A percentile compares a stretch with the other conserved stretches of the same genome.
These are phyloP conservation scores for Coregonus suidteri DNA, from an alignment of 2,797 vertebrate species.

Conservation along the genomic window DNA sequence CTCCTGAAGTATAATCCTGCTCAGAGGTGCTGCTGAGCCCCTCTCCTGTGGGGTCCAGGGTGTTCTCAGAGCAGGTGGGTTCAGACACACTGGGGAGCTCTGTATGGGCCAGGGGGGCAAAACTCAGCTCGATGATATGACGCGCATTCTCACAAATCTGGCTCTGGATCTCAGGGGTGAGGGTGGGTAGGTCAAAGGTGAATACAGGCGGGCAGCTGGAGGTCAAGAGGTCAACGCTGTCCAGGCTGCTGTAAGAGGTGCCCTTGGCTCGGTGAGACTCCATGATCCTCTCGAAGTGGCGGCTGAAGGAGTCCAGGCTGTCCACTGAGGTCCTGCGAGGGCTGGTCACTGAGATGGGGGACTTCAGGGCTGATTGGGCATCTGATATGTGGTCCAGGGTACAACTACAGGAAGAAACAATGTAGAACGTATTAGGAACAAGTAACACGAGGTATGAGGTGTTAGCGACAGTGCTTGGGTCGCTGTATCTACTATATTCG, in stretches of 20 bases:
- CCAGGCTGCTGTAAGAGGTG: slow-evolving; percentile 94
- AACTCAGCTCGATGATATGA: slow-evolving; percentile 85
- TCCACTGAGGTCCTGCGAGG: slow-evolving; percentile 78
- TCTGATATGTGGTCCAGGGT: slow-evolving; percentile 68
- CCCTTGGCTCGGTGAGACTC: slow-evolving; percentile 96
- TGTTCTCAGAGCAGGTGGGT: slow-evolving; percentile 52
- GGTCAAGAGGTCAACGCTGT: slow-evolving; percentile 89
- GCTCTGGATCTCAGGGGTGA: slow-evolving; percentile 84
- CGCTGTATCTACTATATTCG: neutral
- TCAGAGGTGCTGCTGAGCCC: slow-evolving; percentile 37
- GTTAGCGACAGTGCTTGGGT: no score
- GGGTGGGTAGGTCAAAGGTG: slow-evolving; percentile 88
- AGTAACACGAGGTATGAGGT: neutral
- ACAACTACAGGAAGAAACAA: slow-evolving; percentile 43
- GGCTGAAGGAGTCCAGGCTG: slow-evolving; percentile 88
- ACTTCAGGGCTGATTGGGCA: slow-evolving; percentile 80
- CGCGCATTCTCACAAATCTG: slow-evolving; percentile 83
- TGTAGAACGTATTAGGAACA: neutral
- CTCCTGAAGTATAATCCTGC: slow-evolving; percentile 38
- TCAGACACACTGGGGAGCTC: slow-evolving; percentile 39
- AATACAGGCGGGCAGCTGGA: slow-evolving; percentile 90
- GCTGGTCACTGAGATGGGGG: slow-evolving; percentile 84
- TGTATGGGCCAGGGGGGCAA: slow-evolving; percentile 84
- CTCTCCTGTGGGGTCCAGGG: slow-evolving; percentile 35
- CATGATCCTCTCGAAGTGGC: slow-evolving; percentile 96